A percentile compares a stretch with the other conserved stretches of the same genome.
Evolutionary conservation across 2,888 invertebrate genomes (phyloP).

Genomic region (Cephus pygmeus): DNA sequence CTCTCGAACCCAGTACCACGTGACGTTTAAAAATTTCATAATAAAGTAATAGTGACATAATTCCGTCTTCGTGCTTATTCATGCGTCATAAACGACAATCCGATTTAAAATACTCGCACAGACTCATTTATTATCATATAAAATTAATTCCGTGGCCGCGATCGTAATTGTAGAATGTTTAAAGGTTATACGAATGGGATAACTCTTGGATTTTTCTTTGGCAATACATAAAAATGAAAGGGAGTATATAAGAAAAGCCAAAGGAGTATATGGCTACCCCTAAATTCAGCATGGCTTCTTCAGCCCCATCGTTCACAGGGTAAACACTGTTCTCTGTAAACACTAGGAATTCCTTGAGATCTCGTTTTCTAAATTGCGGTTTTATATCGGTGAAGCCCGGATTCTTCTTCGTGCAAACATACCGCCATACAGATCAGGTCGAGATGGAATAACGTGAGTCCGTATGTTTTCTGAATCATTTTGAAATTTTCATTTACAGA

Average conservation of each 20-base stretch:
- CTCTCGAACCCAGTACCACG: neutral
- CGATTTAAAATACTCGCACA: neutral
- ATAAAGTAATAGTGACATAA: neutral
- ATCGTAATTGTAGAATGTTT: neutral
- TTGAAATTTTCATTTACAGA: neutral
- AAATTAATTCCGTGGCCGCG: neutral
- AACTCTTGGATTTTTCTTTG: neutral
- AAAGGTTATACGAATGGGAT: neutral
- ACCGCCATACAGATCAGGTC: neutral
- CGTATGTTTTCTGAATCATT: neutral
- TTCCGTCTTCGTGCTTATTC: neutral
- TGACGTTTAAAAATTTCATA: neutral
- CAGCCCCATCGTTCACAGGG: neutral
- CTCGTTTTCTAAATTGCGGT: neutral
- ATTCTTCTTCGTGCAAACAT: neutral
- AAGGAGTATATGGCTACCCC: neutral
- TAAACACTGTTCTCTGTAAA: neutral
- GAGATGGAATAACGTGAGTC: neutral
- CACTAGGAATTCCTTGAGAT: neutral
- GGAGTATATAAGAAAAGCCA: neutral
- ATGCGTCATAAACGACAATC: neutral
- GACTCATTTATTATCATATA: neutral
- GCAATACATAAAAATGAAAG: neutral
- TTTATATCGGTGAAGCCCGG: neutral
- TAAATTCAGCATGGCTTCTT: neutral